phyloP scores from a whole-genome alignment of 2,113 vertebrate genomes.

The Microcebus ravelobensis region DNA sequence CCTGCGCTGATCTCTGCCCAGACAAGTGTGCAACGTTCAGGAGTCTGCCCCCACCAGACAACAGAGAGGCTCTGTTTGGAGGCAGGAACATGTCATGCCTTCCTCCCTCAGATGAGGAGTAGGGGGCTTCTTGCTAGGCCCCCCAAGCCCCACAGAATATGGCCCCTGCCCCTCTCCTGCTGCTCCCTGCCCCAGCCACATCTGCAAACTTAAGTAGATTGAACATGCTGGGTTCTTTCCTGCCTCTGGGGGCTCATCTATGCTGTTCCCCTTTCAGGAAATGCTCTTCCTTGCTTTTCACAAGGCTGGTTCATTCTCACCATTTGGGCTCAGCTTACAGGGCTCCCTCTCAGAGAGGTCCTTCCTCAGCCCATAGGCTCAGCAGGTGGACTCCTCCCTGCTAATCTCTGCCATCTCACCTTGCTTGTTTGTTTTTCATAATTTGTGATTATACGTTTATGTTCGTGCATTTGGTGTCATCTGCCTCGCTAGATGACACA shows the following conservation, averaged over 20 bases:
- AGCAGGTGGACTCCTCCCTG: background rate
- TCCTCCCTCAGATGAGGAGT: background rate
- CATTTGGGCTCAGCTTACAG: background rate
- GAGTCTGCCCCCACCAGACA: background rate
- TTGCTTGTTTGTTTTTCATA: background rate
- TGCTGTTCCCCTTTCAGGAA: background rate
- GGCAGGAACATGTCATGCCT: background rate
- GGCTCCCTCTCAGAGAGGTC: background rate
- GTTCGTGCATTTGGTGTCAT: background rate
- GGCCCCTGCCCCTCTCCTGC: background rate
- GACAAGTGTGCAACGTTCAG: background rate
- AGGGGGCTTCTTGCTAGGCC: background rate
- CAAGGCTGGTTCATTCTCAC: background rate
- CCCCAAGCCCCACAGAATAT: background rate
- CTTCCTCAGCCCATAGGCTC: background rate
- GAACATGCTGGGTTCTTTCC: background rate
- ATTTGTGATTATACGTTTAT: background rate
- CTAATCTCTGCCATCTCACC: background rate
- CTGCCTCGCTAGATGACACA: background rate
- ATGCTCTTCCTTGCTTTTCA: background rate
- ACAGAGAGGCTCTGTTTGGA: background rate
- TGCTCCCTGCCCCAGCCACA: background rate
- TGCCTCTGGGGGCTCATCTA: background rate
- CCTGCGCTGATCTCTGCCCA: rapidly evolving
- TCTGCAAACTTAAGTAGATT: background rate